phyloP scores from a whole-genome alignment of 2,113 vertebrate genomes.

The Phylloscopus trochilus region DNA sequence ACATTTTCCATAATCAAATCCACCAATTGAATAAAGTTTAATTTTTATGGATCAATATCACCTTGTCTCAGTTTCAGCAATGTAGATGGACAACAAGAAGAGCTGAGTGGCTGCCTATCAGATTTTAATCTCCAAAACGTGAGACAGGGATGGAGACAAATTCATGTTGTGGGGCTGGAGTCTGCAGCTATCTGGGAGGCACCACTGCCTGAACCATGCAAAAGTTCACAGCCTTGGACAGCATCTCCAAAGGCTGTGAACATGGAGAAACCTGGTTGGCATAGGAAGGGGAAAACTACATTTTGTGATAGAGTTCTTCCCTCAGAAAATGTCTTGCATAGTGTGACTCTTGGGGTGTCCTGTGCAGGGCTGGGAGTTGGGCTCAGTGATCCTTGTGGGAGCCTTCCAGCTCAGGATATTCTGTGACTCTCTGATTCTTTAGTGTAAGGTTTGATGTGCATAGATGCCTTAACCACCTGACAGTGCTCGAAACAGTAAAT shows the following conservation, averaged over 20 bases:
- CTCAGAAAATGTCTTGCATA: background rate
- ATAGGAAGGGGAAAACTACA: background rate
- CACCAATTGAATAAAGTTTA: conserved; percentile 15
- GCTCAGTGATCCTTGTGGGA: background rate
- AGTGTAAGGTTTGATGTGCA: background rate
- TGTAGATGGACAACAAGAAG: background rate
- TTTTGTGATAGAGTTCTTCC: background rate
- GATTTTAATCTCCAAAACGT: background rate
- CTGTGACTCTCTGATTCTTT: background rate
- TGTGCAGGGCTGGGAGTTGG: background rate
- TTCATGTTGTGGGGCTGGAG: background rate
- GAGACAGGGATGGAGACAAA: background rate
- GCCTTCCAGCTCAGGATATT: background rate
- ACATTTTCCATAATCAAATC: conserved; percentile 41
- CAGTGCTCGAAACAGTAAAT: background rate
- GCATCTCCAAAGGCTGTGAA: background rate
- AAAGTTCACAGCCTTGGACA: background rate
- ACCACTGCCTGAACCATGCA: background rate
- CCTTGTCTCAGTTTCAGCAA: conserved; percentile 56
- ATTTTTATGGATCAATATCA: conserved; percentile 43
- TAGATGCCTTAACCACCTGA: background rate
- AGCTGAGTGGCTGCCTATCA: background rate
- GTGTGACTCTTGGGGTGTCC: background rate
- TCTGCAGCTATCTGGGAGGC: background rate
- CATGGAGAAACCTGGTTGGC: background rate